Base-by-base conservation (phyloP, 2,113 vertebrate genomes). In the Noturus placidus region DNA sequence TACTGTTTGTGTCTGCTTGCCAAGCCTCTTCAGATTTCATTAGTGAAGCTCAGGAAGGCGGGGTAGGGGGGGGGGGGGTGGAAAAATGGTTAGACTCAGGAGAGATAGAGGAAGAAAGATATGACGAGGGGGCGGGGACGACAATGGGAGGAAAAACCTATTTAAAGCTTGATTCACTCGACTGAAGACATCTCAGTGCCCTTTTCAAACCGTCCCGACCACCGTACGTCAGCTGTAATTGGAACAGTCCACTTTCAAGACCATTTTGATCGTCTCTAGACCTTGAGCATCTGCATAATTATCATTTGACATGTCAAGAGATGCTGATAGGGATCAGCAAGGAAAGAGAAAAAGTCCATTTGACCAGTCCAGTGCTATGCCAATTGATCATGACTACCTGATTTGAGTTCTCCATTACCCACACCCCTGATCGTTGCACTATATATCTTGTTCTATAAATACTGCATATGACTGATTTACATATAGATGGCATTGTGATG, bases 11-110 rank as follows among this genome's bases (percentile, higher is more conserved):
- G 93, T 91, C 93, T 92, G 89, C 92, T 93, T 92, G 90, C 90
- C 84, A 38, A 93, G 87, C 93, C 93, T 92, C 94, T 95, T 94
- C 93, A 94, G 94, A 95, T 96, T 95, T 95, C 95, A 96, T 96
- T 96, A 95, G 90, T 50, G 63, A 67, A 61, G 25, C 67, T 81
- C 61, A 69, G 54, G 83, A 79, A 82, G 69, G 38, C 89, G 89
- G 91, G 88, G 77, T 8, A 59, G 22, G 76, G 14, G n/a, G n/a
- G 22, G 76, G 14, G n/a, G n/a, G 46, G 77, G 52, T 57, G 78
- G 67, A 59, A 82, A 77, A 82, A 82, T 74, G 81, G 81, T 38
- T 57, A 63, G 79, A 77, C 35, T 54, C 42, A 15, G 30, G 74
- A 87, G 80, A 57, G 85, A 63, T 33, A 79, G 87, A 78, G 57